Evolutionary conservation across 2,888 invertebrate species (phyloP), one percentile per base, ranked within the genome.

Genomic region (Bembecia ichneumoniformis): DNA sequence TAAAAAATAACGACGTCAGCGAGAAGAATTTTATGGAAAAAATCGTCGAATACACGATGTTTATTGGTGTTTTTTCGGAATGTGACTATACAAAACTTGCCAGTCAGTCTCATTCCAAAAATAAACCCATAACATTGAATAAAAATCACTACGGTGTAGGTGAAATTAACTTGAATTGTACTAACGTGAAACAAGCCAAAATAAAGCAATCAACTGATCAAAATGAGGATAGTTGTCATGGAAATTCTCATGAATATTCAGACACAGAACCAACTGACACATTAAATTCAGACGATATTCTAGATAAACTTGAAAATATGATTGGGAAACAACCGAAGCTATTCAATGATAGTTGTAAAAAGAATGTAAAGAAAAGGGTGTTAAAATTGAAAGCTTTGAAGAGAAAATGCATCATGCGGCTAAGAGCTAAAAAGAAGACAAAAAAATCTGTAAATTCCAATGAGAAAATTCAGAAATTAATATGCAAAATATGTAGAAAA

Each of bases 401-500:
- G n/a, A 40, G 40, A 40, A 40, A 14, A 40, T 5, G 11, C 13
- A 28, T 28, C 2, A 28, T 28, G 3, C 40, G n/a, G n/a, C 1
- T 40, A 14, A 48, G 20, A 48, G 16, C 10, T 5, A 28, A 14
- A 10, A 43, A 7, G 4, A 45, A 35, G 11, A 34, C 16, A 35
- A 44, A 45, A 17, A 11, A 43, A 5, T 7, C 17, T 17, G 44
- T 9, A 35, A 16, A 35, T 13, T 13, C 17, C n/a, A 7, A 10
- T 34, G 36, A 44, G 34, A 45, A 46, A 3, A 7, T 13, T 34
- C 10, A 44, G 14, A 45, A 46, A 3, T 58, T 74, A 16, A 51
- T 57, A 10, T 84, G 84, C 49, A 63, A 69, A 20, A 56, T 79
- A 36, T 84, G 84, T 51, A 58, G 71, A 1, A 78, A 73, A 59